Evolutionary conservation across 2,888 invertebrate species (phyloP).

Genomic region (Plusia festucae): DNA sequence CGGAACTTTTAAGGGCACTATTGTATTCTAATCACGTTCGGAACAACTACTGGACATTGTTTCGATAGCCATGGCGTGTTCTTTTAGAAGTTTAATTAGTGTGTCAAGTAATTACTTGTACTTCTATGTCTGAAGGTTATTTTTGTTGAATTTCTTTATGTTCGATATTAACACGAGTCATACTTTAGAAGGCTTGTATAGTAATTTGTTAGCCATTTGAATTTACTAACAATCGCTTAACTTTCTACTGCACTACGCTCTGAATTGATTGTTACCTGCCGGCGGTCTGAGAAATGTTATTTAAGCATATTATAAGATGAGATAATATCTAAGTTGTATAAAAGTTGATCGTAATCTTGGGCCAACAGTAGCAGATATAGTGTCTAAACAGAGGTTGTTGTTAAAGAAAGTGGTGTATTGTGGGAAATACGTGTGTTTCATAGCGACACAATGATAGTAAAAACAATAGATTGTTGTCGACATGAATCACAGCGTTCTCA

Average conservation of each 20-base stretch:
- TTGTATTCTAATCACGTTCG: slow-evolving; percentile 44
- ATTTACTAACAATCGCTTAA: slow-evolving; percentile 43
- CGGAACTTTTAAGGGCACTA: slow-evolving; percentile 16
- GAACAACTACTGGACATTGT: slow-evolving; percentile 29
- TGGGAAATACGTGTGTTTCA: slow-evolving; percentile 37
- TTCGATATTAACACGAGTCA: slow-evolving; percentile 27
- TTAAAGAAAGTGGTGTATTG: slow-evolving; percentile 50
- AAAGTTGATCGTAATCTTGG: slow-evolving; percentile 44
- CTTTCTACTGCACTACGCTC: slow-evolving; percentile 53
- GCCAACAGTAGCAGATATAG: slow-evolving; percentile 37
- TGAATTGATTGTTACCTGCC: slow-evolving; percentile 56
- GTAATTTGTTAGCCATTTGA: slow-evolving; percentile 41
- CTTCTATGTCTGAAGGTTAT: slow-evolving; percentile 17
- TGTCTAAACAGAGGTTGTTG: slow-evolving; percentile 32
- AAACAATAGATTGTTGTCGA: slow-evolving; percentile 42
- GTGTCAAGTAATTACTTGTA: slow-evolving; percentile 11
- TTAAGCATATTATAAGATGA: slow-evolving; percentile 48
- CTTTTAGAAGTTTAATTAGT: slow-evolving; percentile 27
- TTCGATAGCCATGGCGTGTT: slow-evolving; percentile 30
- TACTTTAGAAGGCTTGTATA: slow-evolving; percentile 23
- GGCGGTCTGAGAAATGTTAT: slow-evolving; percentile 34
- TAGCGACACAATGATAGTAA: slow-evolving; percentile 30
- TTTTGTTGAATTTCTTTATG: slow-evolving; percentile 33
- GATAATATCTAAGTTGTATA: slow-evolving; percentile 46
- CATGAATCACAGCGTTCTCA: slow-evolving; percentile 44